A percentile compares a stretch with the other conserved stretches of the same genome.
Conservation (phyloP, 2,113 vertebrate species). For the Oxyruncus cristatus region DNA sequence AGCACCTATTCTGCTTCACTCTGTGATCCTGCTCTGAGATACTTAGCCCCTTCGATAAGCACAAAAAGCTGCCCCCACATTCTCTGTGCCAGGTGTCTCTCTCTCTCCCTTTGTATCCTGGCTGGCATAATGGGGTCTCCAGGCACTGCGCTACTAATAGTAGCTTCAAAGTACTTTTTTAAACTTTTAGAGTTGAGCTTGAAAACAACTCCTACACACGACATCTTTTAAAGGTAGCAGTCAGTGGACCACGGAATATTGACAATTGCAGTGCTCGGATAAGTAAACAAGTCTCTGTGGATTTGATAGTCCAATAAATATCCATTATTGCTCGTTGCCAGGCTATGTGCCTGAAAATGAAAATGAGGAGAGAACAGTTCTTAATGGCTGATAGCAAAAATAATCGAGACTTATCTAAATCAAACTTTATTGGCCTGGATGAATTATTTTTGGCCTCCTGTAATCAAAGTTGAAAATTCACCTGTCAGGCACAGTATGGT, state of each 20-base stretch:
- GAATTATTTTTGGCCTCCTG: conserved; percentile 63
- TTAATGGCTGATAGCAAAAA: conserved; percentile 57
- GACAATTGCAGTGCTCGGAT: background rate
- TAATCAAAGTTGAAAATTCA: conserved; percentile 71
- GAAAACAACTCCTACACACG: conserved; percentile 7
- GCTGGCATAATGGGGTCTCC: background rate
- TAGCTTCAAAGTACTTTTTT: conserved; percentile 34
- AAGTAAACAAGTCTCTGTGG: conserved; percentile 44
- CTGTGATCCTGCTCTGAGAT: no score
- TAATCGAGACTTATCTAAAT: conserved; percentile 55
- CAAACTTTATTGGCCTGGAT: conserved; percentile 58
- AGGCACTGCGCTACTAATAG: background rate
- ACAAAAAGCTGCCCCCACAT: background rate
- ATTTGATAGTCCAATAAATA: conserved; percentile 56
- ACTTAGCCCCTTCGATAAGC: no score
- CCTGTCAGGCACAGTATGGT: conserved; percentile 71
- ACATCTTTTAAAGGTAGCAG: conserved; percentile 7
- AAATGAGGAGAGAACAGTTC: conserved; percentile 35
- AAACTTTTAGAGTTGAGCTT: conserved; percentile 24
- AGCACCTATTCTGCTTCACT: background rate
- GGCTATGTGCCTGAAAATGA: conserved; percentile 35
- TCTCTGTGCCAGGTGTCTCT: background rate
- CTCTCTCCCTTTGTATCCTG: background rate
- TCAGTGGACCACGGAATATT: conserved; percentile 14
- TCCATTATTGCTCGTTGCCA: conserved; percentile 46